Conservation (phyloP, 1,140 invertebrate genomes). For the Muscidifurax raptorellus region DNA sequence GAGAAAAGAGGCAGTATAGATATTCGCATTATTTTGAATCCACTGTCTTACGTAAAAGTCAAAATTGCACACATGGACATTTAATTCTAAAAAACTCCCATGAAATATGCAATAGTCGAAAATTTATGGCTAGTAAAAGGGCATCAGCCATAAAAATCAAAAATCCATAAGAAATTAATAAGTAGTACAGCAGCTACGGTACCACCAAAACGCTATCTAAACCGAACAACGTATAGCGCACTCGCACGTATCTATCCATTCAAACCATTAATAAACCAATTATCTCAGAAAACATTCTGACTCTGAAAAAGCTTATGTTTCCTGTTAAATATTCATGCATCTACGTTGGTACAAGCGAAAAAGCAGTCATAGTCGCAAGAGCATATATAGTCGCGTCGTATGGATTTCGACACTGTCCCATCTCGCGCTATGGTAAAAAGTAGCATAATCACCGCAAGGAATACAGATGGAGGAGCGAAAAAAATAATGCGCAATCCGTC, state of each 20-base stretch:
- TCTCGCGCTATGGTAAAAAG: slow-evolving; percentile 1
- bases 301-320: background rate
- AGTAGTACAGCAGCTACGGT: no score
- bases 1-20: no score
- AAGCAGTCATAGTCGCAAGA: background rate
- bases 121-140: background rate
- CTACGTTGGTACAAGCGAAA: background rate
- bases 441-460: slow-evolving; percentile 19
- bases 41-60: no score
- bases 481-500: slow-evolving; percentile 26
- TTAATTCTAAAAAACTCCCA: background rate
- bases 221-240: background rate
- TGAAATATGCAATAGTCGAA: background rate
- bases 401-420: slow-evolving; percentile 14
- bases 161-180: no score
- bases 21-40: no score
- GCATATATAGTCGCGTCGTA: background rate
- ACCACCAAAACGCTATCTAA: no score
- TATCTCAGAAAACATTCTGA: background rate
- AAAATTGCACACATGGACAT: no score
- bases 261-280: background rate
- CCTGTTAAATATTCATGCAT: background rate
- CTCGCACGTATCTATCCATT: background rate
- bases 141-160: background rate
- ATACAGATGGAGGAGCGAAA: slow-evolving; percentile 7